These are phyloP conservation scores for Crepidodera aurea DNA, from an alignment of 2,888 invertebrate genomes.

Conservation along the genomic window DNA sequence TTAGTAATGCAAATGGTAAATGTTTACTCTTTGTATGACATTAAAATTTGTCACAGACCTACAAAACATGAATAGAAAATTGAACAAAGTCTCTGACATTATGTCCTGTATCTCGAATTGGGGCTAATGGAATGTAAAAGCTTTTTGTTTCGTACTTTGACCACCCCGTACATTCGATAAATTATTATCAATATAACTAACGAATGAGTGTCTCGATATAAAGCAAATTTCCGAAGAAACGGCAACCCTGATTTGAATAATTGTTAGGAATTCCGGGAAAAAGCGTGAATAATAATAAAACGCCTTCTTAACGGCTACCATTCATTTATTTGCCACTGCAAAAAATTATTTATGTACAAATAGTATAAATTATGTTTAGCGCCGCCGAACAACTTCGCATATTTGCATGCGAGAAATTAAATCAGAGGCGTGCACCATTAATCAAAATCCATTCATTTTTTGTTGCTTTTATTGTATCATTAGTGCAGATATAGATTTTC, in stretches of 20 bases:
- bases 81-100: no score
- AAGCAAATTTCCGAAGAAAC: slow-evolving; percentile 29
- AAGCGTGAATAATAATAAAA: slow-evolving; percentile 44
- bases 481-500: no score
- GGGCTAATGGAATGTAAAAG: no score
- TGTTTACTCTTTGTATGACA: no score
- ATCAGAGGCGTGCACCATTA: slow-evolving; percentile 13
- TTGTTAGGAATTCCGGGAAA: slow-evolving; percentile 46
- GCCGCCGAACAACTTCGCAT: slow-evolving; percentile 36
- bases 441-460: no score
- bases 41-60: no score
- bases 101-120: no score
- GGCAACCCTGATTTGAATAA: slow-evolving; percentile 44
- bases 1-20: no score
- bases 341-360: slow-evolving; percentile 40
- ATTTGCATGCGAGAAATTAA: slow-evolving; percentile 34
- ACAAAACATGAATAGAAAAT: no score
- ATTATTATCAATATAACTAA: not conserved
- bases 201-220: slow-evolving; percentile 15
- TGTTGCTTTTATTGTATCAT: no score
- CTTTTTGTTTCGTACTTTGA: no score
- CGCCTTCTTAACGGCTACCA: slow-evolving; percentile 34
- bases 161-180: no score
- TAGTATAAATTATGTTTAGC: slow-evolving; percentile 41
- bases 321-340: slow-evolving; percentile 19